Conservation (phyloP, 2,113 vertebrate species). For the Hylia prasina region DNA sequence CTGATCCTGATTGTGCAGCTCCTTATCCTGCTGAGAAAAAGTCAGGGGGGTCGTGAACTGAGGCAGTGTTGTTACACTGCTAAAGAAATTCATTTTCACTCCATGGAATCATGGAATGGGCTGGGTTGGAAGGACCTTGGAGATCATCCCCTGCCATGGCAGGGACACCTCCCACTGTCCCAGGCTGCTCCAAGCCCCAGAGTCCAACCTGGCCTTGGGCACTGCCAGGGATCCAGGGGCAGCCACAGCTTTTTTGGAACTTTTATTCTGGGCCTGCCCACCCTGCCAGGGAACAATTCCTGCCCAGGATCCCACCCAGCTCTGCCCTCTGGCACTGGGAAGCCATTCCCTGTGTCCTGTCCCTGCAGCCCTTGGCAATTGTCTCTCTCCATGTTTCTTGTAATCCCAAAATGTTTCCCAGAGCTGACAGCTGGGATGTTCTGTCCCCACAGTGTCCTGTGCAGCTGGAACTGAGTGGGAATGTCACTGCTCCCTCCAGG, state of each 20-base stretch:
- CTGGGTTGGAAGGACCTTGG: neutral
- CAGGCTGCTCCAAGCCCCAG: neutral
- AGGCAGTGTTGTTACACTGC: neutral
- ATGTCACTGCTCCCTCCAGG: neutral
- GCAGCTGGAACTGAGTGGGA: neutral
- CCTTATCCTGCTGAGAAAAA: neutral
- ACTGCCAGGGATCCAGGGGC: neutral
- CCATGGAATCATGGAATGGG: neutral
- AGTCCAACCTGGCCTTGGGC: neutral
- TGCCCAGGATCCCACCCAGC: fast-evolving
- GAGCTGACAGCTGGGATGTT: no score
- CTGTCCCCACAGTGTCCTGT: neutral
- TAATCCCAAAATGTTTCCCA: neutral
- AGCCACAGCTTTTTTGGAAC: neutral
- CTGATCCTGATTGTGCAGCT: neutral
- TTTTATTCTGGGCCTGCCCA: neutral
- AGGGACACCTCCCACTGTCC: neutral
- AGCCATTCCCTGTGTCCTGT: neutral
- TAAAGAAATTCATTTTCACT: neutral
- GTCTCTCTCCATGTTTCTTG: neutral
- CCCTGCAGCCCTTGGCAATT: no score
- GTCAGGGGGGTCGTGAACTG: neutral
- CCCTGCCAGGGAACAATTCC: neutral
- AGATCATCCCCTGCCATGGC: neutral
- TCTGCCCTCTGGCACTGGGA: neutral